Base-by-base conservation (phyloP, 2,888 invertebrate species). In the Zele albiditarsus region DNA sequence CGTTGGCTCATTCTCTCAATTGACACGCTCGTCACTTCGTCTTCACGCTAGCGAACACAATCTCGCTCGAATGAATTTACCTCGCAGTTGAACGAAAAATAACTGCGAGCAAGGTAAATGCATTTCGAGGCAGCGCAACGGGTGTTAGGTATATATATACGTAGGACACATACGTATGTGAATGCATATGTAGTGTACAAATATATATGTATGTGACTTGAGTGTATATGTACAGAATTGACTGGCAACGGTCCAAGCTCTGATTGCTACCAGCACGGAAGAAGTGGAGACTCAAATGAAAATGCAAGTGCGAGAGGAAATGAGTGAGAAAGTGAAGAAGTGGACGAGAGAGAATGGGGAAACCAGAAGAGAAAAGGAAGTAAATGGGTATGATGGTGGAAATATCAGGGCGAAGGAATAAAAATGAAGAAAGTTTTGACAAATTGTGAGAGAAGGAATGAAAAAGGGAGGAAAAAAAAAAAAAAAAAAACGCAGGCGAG, bases 361-460 rank as follows among this genome's bases (percentile, higher is more conserved):
- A 20, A 38, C 16, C 25, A 23, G 42, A 12, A 62, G 60, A 62
- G 42, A 71, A 46, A 62, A 14, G 25, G 14, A 33, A 31, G 25
- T 33, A 53, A 68, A 67, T 42, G 58, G 60, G 63, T 63, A 38
- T 38, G 49, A 28, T 23, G 67, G 73, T 70, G 60, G 25, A 33
- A 57, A 72, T 71, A 69, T 62, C 67, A 20, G 33, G 46, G 58
- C 46, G 62, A 42, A 25, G 31, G 71, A 57, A 73, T 53, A 76
- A 78, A 79, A 79, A 79, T 78, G 78, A 80, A 74, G 49, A 71
- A 71, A 71, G 60, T 67, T 71, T 67, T 75, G 75, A 75, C 71
- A 71, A 75, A 75, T 75, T 71, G 71, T 57, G 28, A 27, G 53
- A 53, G 53, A 46, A 46, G 4, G 58, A 38, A 46, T 46, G 23